Conservation (phyloP, 2,797 vertebrate genomes). For the Pachyuromys duprasi region DNA sequence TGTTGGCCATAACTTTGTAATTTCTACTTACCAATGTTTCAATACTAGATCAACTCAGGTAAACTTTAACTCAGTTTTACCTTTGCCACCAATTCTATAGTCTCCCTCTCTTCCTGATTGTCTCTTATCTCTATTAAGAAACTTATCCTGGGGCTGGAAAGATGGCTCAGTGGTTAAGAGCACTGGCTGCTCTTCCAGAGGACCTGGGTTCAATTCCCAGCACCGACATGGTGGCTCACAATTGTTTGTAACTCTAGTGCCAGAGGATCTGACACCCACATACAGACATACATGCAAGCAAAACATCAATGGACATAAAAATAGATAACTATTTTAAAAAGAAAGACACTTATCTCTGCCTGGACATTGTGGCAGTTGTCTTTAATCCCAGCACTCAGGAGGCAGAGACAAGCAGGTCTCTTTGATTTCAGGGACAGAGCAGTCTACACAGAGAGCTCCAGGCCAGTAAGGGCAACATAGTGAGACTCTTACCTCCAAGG, state of each 20-base stretch:
- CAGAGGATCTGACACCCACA: too few relatives aligned
- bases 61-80: background rate
- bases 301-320: too few relatives aligned
- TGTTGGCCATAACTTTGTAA: background rate
- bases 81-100: background rate
- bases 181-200: too few relatives aligned
- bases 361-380: background rate
- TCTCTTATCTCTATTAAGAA: background rate
- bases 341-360: background rate
- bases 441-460: background rate
- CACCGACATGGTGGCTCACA: too few relatives aligned
- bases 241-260: too few relatives aligned
- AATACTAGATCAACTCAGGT: background rate
- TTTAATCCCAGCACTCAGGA: background rate
- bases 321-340: too few relatives aligned
- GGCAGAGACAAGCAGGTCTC: background rate
- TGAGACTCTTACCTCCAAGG: background rate
- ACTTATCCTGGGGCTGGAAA: too few relatives aligned
- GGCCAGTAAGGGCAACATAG: background rate
- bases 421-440: background rate
- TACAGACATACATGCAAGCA: too few relatives aligned
- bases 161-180: too few relatives aligned
- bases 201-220: too few relatives aligned
- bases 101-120: too few relatives aligned
- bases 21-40: conserved; percentile 15